Percentiles rank a stretch among this genome's conserved stretches.
These are phyloP conservation scores for Callithrix jacchus DNA, from an alignment of 2,113 vertebrate species.

Conservation along the genomic window DNA sequence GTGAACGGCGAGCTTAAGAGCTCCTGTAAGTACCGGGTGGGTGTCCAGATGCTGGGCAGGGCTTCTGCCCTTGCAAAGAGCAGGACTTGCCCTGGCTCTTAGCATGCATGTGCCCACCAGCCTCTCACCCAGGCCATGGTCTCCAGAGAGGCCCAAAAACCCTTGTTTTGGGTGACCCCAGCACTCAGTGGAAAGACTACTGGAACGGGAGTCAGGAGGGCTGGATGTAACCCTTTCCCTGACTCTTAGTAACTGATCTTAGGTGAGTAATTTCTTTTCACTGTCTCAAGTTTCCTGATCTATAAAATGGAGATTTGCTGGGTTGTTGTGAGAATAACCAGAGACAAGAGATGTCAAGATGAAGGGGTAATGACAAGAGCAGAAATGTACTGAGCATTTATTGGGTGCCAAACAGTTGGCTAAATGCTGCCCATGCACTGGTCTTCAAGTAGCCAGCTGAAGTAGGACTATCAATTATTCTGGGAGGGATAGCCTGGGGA, in stretches of 20 bases:
- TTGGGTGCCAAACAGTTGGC: background rate
- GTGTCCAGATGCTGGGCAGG: background rate
- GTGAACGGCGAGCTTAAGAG: constrained; percentile 93
- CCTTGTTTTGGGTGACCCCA: background rate
- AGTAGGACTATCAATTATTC: background rate
- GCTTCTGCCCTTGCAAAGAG: background rate
- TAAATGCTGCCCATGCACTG: background rate
- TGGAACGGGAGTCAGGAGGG: background rate
- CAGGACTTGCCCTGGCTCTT: background rate
- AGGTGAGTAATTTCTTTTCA: background rate
- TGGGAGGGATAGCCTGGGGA: no score
- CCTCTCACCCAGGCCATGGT: background rate
- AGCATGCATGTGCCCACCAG: background rate
- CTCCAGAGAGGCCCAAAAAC: background rate
- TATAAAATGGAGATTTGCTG: background rate
- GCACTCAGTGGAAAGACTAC: background rate
- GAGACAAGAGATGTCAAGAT: background rate
- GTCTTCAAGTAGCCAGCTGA: background rate
- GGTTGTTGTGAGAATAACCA: background rate
- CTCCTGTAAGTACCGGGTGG: constrained; percentile 87
- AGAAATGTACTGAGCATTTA: background rate
- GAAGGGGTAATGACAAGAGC: background rate
- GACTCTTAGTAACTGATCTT: background rate
- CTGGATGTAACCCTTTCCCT: background rate
- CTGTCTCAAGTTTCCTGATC: background rate